A percentile compares a stretch with the other conserved stretches of the same genome.
phyloP scores from a whole-genome alignment of 1,140 invertebrate species.

The Scaptomyza pallida region DNA sequence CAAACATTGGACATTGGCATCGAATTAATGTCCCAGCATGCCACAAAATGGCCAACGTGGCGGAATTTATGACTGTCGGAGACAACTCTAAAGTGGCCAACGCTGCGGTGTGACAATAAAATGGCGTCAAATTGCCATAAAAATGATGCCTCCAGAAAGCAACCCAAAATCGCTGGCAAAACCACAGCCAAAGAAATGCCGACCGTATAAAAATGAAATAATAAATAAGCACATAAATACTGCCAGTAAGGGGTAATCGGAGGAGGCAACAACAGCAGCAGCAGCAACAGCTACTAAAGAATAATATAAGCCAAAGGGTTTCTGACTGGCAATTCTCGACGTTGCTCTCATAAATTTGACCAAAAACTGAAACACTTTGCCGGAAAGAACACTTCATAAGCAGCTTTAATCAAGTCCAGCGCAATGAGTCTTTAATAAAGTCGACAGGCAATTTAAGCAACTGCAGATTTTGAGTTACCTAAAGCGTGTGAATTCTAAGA shows the following conservation, averaged over 20 bases:
- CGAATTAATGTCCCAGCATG: conserved; percentile 75
- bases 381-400: conserved; percentile 13
- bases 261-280: background rate
- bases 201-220: conserved; percentile 69
- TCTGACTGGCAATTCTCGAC: conserved; percentile 28
- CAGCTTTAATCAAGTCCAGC: conserved; percentile 32
- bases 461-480: background rate
- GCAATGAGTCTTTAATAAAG: conserved; percentile 12
- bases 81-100: conserved; percentile 77
- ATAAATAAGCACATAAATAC: conserved; percentile 73
- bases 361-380: background rate
- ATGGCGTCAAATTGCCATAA: conserved; percentile 79
- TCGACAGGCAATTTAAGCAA: background rate
- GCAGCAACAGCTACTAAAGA: background rate
- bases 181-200: conserved; percentile 41
- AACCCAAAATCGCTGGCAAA: conserved; percentile 38
- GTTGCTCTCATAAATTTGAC: conserved; percentile 34
- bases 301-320: conserved; percentile 27
- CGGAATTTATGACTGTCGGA: conserved; percentile 73
- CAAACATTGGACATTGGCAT: conserved; percentile 49
- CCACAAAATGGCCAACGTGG: conserved; percentile 73
- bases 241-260: conserved; percentile 10
- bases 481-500: background rate
- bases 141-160: conserved; percentile 39
- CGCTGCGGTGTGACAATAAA: conserved; percentile 74